Evolutionary conservation across 2,888 invertebrate genomes (phyloP).

Genomic region (Ophion costatus): DNA sequence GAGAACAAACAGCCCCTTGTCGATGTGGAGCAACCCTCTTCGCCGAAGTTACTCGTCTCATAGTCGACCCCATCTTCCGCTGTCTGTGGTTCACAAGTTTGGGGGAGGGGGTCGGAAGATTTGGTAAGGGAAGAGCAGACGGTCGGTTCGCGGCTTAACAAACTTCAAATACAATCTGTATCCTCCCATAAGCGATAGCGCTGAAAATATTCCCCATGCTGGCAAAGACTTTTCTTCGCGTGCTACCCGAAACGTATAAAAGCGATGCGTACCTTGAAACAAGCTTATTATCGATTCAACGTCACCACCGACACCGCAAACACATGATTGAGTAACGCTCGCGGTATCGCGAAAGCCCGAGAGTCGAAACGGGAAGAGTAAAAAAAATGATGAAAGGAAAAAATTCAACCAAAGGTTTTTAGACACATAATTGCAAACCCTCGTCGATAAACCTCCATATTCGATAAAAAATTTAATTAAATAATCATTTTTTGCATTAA

Average conservation of each 20-base stretch:
- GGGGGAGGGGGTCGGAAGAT: not conserved
- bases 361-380: too few relatives aligned
- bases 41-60: conserved; percentile 53
- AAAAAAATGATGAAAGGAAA: too few relatives aligned
- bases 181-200: not conserved
- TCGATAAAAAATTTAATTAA: too few relatives aligned
- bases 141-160: conserved; percentile 21
- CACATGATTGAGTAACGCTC: not conserved
- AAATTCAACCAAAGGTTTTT: too few relatives aligned
- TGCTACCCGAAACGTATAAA: not conserved
- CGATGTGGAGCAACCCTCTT: conserved; percentile 38
- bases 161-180: conserved; percentile 37
- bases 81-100: conserved; percentile 48
- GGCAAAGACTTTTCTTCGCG: not conserved
- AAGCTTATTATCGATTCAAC: not conserved
- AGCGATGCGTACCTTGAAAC: not conserved
- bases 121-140: not conserved
- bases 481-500: too few relatives aligned
- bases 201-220: not conserved
- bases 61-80: conserved; percentile 41
- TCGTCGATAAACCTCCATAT: too few relatives aligned
- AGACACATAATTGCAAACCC: too few relatives aligned
- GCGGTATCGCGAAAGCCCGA: too few relatives aligned
- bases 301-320: not conserved
- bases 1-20: conserved; percentile 25